phyloP scores from a whole-genome alignment of 2,888 invertebrate species.

The Drosophila histrio region DNA sequence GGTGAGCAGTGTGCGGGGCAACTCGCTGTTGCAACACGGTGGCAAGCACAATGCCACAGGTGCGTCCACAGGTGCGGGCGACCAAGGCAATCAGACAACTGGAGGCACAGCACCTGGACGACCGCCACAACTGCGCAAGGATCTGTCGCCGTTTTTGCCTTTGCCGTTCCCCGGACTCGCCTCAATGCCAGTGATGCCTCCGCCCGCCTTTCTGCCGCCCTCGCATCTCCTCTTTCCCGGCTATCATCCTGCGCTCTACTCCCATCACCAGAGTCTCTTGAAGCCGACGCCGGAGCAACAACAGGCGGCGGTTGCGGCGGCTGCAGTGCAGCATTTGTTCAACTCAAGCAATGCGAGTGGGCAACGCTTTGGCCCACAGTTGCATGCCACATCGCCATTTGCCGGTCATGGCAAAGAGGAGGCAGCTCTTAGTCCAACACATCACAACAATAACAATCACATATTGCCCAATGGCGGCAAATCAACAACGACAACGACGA shows the following conservation, averaged over 20 bases:
- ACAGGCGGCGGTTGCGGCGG: conserved; percentile 79
- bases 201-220: conserved; percentile 87
- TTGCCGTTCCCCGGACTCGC: conserved; percentile 87
- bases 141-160: conserved; percentile 86
- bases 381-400: conserved; percentile 64
- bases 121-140: conserved; percentile 85
- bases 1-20: conserved; percentile 87
- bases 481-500: conserved; percentile 83
- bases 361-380: conserved; percentile 62
- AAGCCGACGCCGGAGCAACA: conserved; percentile 82
- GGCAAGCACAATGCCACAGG: conserved; percentile 62
- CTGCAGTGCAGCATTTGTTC: conserved; percentile 81
- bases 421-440: conserved; percentile 33
- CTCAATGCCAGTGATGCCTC: conserved; percentile 87
- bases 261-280: conserved; percentile 83
- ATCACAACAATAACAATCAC: conserved; percentile 85
- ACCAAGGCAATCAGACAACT: conserved; percentile 35
- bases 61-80: conserved; percentile 26
- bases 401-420: conserved; percentile 43
- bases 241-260: conserved; percentile 86
- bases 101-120: conserved; percentile 51
- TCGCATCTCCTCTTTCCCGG: conserved; percentile 87
- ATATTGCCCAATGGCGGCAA: conserved; percentile 85
- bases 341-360: conserved; percentile 64
- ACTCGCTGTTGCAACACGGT: conserved; percentile 83